Percentiles rank a stretch among this genome's conserved stretches.
Conservation (phyloP, 2,113 vertebrate species). For the Cinclus cinclus region DNA sequence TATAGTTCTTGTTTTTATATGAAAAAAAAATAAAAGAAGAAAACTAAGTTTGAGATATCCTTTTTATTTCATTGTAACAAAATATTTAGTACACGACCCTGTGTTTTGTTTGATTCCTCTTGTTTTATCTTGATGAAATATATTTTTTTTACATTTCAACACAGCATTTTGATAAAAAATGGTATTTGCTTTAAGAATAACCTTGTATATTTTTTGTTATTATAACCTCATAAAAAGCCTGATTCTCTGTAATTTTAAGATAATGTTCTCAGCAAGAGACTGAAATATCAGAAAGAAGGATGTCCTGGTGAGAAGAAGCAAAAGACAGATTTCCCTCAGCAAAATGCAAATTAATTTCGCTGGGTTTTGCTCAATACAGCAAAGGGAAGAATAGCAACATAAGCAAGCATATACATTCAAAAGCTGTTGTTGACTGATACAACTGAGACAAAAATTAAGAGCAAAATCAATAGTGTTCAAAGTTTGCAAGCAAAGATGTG, state of each 20-base stretch:
- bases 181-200: slow-evolving; percentile 5
- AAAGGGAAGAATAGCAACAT: slow-evolving; percentile 38
- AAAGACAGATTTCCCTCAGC: slow-evolving; percentile 18
- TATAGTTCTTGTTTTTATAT: not conserved
- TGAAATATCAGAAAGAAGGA: slow-evolving; percentile 49
- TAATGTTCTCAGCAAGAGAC: slow-evolving; percentile 25
- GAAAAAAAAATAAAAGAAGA: not conserved
- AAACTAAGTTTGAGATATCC: not conserved
- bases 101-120: not conserved
- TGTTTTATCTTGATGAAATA: not conserved
- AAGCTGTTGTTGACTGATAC: slow-evolving; percentile 10
- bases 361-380: slow-evolving; percentile 17
- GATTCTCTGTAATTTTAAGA: slow-evolving; percentile 36
- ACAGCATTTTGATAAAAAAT: slow-evolving; percentile 17
- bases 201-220: not conserved
- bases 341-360: slow-evolving; percentile 35
- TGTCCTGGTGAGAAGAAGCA: slow-evolving; percentile 13
- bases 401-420: not conserved
- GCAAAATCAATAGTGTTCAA: not conserved
- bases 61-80: not conserved
- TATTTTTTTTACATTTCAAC: slow-evolving; percentile 1
- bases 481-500: not conserved
- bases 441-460: not conserved
- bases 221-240: not conserved
- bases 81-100: not conserved